These are phyloP conservation scores for Drosophila antonietae DNA, from an alignment of 2,888 invertebrate species.

Conservation along the genomic window DNA sequence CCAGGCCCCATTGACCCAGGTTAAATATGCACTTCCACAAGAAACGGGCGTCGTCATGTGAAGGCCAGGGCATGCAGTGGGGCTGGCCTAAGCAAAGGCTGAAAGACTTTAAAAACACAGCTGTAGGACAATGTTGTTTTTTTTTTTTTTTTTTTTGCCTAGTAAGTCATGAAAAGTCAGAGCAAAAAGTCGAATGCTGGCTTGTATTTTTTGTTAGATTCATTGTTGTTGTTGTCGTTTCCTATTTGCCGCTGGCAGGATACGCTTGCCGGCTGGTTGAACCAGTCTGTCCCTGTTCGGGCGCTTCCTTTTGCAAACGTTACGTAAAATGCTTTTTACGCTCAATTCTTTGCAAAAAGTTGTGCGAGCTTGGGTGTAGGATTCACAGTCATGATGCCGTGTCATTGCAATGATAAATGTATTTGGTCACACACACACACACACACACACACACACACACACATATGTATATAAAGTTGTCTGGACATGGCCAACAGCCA, in stretches of 20 bases:
- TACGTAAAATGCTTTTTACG: conserved; percentile 63
- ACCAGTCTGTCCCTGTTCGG: conserved; percentile 13
- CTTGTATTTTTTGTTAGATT: conserved; percentile 15
- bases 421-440: conserved; percentile 52
- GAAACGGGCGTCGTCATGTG: conserved; percentile 22
- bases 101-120: conserved; percentile 8
- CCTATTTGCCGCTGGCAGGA: conserved; percentile 60
- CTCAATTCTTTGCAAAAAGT: conserved; percentile 38
- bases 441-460: conserved; percentile 26
- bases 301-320: conserved; percentile 35
- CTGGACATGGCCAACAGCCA: conserved; percentile 16
- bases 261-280: conserved; percentile 46
- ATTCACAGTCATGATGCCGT: conserved; percentile 62
- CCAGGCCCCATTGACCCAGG: conserved; percentile 37
- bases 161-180: conserved; percentile 37
- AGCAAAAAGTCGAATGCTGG: conserved; percentile 55
- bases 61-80: neutral
- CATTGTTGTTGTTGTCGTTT: conserved; percentile 50
- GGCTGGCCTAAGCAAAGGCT: neutral
- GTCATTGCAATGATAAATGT: conserved; percentile 80
- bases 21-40: conserved; percentile 43
- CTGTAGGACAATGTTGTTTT: neutral
- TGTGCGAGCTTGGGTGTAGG: conserved; percentile 13
- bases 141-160: conserved; percentile 6
- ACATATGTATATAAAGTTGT: conserved; percentile 1